Evolutionary conservation across 2,797 vertebrate genomes (phyloP), one percentile per base, ranked within the genome.

Genomic region (Pseudotriccus pelzelni): DNA sequence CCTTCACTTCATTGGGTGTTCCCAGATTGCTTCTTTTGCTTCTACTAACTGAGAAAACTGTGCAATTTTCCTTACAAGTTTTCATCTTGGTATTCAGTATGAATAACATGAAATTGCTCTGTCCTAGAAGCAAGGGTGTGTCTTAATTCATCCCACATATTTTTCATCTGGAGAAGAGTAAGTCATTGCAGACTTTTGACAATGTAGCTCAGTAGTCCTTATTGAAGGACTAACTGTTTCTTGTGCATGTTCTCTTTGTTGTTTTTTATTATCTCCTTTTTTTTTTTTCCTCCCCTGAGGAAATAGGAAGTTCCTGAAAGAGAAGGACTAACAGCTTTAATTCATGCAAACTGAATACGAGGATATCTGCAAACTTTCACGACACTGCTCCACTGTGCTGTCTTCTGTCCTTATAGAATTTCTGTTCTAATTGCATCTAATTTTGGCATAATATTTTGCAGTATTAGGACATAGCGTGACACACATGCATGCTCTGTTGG

Each of bases 401-500:
- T 72, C 62, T 81, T 81, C 53, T 73, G 34, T 74, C 36, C 52
- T 76, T 43, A 52, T 55, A 81, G 59, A 52, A 81, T 62, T 90
- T 66, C 37, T 89, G 14, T 72, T 89, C 73, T 86, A 92, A 86
- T 89, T 89, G n/a, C 7, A 7, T 77, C 85, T 86, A 94, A 90
- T 91, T 88, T 80, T 76, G 52, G 59, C 67, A 88, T 55, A 88
- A 95, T 93, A 60, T 95, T 95, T 94, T 88, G 67, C 1, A 1
- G 67, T 44, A 62, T 94, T 86, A 90, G 77, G 80, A 84, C 60
- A 76, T 78, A 81, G 63, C 28, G 20, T 82, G 95, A 95, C 55
- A 94, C 55, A 60, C 39, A 64, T 52, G 18, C 16, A 25, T 27
- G 27, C 8, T 84, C 39, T 84, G n/a, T 82, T 81, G 43, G 8